These are phyloP conservation scores for Micoletzkya japonica DNA, from an alignment of 2,888 invertebrate genomes.

Conservation along the genomic window DNA sequence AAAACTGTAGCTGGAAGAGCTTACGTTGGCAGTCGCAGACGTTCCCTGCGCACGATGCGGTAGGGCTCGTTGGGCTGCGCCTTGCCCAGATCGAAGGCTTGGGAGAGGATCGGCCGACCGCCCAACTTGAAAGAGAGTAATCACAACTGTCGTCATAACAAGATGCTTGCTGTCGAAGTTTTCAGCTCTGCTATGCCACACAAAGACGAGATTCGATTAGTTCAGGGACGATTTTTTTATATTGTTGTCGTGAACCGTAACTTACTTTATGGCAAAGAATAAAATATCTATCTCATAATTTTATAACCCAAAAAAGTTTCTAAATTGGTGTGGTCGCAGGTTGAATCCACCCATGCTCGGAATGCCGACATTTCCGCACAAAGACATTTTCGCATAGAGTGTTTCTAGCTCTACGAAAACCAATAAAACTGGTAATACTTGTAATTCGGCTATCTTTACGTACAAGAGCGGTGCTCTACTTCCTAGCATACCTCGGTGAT, in stretches of 20 bases:
- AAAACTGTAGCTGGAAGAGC: background rate
- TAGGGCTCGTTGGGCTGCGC: conserved; percentile 24
- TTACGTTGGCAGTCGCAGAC: conserved; percentile 25
- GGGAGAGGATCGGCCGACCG: conserved; percentile 28
- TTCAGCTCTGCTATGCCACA: too few relatives aligned
- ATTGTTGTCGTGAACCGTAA: background rate
- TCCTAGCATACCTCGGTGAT: conserved; percentile 29
- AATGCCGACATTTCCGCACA: too few relatives aligned
- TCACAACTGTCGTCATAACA: too few relatives aligned
- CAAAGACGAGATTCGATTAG: too few relatives aligned
- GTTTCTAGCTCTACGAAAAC: too few relatives aligned
- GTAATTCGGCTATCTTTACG: too few relatives aligned
- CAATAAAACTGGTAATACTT: too few relatives aligned
- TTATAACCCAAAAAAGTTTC: background rate
- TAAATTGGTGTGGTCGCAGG: background rate
- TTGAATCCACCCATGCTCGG: too few relatives aligned
- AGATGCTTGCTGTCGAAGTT: too few relatives aligned
- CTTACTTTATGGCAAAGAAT: background rate
- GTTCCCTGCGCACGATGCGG: conserved; percentile 23
- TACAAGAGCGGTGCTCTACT: too few relatives aligned
- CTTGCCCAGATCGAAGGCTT: conserved; percentile 27
- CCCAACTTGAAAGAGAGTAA: conserved; percentile 26
- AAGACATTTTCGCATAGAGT: too few relatives aligned
- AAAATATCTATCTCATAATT: background rate
- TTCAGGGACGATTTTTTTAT: background rate